phyloP scores from a whole-genome alignment of 2,888 invertebrate genomes.

The Malthinus seriepunctatus region DNA sequence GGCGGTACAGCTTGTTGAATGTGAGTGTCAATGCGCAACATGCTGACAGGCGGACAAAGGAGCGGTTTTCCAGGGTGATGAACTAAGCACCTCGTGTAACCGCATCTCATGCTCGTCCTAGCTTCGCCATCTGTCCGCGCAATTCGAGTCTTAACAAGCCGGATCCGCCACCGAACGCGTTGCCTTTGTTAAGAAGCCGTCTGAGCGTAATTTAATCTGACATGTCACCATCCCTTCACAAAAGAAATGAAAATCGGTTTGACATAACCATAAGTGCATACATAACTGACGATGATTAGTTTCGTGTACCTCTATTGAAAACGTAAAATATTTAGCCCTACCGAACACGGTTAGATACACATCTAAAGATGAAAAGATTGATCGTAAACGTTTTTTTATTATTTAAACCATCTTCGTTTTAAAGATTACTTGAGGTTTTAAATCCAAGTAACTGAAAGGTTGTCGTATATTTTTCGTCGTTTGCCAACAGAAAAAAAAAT shows the following conservation, averaged over 20 bases:
- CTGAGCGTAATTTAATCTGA: slow-evolving; percentile 35
- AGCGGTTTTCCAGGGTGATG: slow-evolving; percentile 55
- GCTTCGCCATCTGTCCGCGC: slow-evolving; percentile 37
- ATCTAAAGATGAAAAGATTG: slow-evolving; percentile 3
- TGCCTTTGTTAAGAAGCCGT: slow-evolving; percentile 34
- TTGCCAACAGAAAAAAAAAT: slow-evolving; percentile 4
- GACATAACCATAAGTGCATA: slow-evolving; percentile 29
- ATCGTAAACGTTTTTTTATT: too few species aligned
- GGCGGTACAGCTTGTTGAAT: slow-evolving; percentile 50
- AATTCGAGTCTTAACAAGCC: slow-evolving; percentile 38
- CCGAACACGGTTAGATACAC: slow-evolving; percentile 2
- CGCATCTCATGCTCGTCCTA: slow-evolving; percentile 44
- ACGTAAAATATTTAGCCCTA: slow-evolving; percentile 19
- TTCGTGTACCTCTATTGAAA: slow-evolving; percentile 11
- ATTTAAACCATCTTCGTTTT: too few species aligned
- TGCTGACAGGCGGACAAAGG: slow-evolving; percentile 53
- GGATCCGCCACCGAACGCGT: slow-evolving; percentile 39
- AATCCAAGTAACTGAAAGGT: too few species aligned
- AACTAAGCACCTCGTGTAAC: slow-evolving; percentile 52
- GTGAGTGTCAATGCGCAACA: slow-evolving; percentile 50
- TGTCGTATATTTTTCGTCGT: too few species aligned
- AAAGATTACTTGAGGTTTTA: too few species aligned
- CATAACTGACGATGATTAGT: slow-evolving; percentile 30
- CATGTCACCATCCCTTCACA: slow-evolving; percentile 29
- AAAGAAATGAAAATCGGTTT: slow-evolving; percentile 28